Percentiles rank a stretch among this genome's conserved stretches.
Conservation (phyloP, 2,797 vertebrate genomes). For the Eospalax fontanierii region DNA sequence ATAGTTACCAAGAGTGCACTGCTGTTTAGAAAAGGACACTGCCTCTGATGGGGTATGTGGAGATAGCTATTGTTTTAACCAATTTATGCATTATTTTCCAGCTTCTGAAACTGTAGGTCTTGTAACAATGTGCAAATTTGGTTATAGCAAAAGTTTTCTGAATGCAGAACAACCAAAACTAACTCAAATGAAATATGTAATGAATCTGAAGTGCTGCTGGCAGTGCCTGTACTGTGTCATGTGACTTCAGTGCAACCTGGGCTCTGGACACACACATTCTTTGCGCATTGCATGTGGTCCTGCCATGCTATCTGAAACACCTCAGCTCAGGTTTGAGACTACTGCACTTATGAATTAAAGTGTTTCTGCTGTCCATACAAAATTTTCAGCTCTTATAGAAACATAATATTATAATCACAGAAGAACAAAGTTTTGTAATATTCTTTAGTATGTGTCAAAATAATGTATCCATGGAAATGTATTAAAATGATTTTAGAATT, state of each 20-base stretch:
- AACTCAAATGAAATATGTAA: background rate
- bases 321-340: background rate
- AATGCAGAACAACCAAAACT: background rate
- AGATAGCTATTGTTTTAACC: no score
- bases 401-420: background rate
- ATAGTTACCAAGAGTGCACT: background rate
- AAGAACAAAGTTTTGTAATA: background rate
- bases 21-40: background rate
- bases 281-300: background rate
- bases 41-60: background rate
- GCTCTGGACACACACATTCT: background rate
- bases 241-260: background rate
- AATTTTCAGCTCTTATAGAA: background rate
- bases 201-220: no score
- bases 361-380: background rate
- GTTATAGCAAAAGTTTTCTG: background rate
- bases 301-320: no score
- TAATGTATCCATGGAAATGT: background rate
- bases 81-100: background rate
- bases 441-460: background rate
- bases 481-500: background rate
- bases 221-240: fast-evolving
- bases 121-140: background rate
- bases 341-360: background rate
- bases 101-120: background rate